Conservation (phyloP, 1,140 invertebrate genomes). For the Chionoecetes opilio region DNA sequence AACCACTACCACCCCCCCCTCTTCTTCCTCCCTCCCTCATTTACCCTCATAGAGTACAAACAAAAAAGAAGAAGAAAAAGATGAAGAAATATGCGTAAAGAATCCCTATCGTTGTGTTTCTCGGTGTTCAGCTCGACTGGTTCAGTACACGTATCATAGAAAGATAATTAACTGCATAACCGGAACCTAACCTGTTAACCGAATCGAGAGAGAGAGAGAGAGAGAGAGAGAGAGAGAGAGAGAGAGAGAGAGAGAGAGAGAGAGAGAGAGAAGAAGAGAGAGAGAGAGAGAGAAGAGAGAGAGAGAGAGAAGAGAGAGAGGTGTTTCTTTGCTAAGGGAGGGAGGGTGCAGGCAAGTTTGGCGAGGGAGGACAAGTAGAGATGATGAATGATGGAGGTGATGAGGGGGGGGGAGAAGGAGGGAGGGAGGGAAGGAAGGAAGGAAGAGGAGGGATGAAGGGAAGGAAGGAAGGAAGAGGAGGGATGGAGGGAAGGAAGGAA, state of each 20-base stretch:
- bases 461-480: neutral
- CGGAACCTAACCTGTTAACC: no score
- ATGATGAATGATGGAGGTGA: neutral
- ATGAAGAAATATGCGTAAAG: no score
- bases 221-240: neutral
- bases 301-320: neutral
- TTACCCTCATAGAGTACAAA: no score
- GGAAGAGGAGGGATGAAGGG: neutral
- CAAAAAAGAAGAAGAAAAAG: no score
- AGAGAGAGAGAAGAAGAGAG: neutral
- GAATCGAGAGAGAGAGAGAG: constrained; percentile 10
- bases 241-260: neutral
- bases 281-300: neutral
- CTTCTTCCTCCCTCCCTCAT: no score
- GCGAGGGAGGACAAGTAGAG: neutral
- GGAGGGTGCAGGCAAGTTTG: neutral
- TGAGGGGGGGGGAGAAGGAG: neutral
- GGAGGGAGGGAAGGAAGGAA: neutral
- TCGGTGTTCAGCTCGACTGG: no score
- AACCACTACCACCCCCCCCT: no score
- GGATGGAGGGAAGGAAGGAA: no score
- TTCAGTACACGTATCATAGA: no score
- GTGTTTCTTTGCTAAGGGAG: no score
- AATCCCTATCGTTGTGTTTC: no score
- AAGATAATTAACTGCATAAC: no score